Evolutionary conservation across 2,888 invertebrate species (phyloP), one percentile per base, ranked within the genome.

Genomic region (Stratiomys singularior): DNA sequence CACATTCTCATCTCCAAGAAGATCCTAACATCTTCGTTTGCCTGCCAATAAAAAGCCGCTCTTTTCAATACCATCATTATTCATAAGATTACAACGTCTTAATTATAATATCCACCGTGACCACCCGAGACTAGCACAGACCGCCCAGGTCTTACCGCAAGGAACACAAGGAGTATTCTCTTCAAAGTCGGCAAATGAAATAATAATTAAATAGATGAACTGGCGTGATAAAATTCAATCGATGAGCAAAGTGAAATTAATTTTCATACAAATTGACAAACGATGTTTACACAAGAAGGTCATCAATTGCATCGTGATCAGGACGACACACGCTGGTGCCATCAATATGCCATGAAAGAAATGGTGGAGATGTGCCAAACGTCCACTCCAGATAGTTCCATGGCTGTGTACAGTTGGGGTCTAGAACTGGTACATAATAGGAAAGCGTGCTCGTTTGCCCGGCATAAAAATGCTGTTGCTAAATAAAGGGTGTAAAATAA

Each of bases 151-250:
- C 25, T 25, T 60, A n/a, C n/a, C 4, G 25, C 25, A 18, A 11
- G 23, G 21, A 21, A 4, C 60, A 18, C 52, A 15, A 13, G 28
- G 11, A 25, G 28, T 63, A 15, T 15, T 5, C 18, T 66, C 66
- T 66, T 66, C 44, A 37, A 66, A 66, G 66, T 66, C 66, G 66
- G 66, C 66, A 66, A 37, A 66, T 18, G 60, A 15, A 66, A 37
- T 37, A 69, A 69, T 37, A 69, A 69, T 69, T 69, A 69, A 25
- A 47, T 25, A 46, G 69, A 69, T 69, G 25, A 69, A 69, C 5
- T 69, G 69, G 7, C 7, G 60, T 23, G 74, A 74, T 74, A 74
- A 74, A 58, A 58, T 60, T 23, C 58, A 60, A 74, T 74, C 52
- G 15, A 30, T 60, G 21, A 37, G 7, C n/a, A 69, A 69, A 58